These are phyloP conservation scores for Scyliorhinus canicula DNA, from an alignment of 2,797 vertebrate species.

Conservation along the genomic window DNA sequence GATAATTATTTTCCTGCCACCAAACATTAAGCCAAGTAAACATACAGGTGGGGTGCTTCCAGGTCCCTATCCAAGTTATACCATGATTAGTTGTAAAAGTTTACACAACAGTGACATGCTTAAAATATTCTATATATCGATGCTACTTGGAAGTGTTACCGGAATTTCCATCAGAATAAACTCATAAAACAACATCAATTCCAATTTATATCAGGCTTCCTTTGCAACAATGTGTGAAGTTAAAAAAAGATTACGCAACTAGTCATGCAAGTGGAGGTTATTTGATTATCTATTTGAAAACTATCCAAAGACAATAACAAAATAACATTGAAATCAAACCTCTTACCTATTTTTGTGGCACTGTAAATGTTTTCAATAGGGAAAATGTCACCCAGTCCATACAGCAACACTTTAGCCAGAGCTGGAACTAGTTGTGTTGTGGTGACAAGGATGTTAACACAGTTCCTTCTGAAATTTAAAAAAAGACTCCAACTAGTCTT, in stretches of 20 bases:
- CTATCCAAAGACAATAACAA: constrained; percentile 27
- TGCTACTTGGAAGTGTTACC: not conserved
- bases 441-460: constrained; percentile 92
- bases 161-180: not conserved
- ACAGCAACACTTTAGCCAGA: constrained; percentile 91
- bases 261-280: not conserved
- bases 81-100: not conserved
- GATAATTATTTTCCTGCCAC: not conserved
- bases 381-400: constrained; percentile 88
- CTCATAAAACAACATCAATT: not conserved
- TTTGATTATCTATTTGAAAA: not conserved
- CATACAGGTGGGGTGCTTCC: not conserved
- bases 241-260: not conserved
- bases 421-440: constrained; percentile 95
- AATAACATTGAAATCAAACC: not conserved
- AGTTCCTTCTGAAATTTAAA: constrained; percentile 74
- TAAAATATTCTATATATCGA: not conserved
- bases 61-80: not conserved
- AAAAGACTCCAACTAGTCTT: constrained; percentile 34
- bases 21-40: not conserved
- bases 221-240: not conserved
- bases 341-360: constrained; percentile 91
- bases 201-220: not conserved
- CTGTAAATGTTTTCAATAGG: constrained; percentile 98
- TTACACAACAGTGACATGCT: not conserved